Conservation (phyloP, 2,113 vertebrate species). For the Syngnathus floridae region DNA sequence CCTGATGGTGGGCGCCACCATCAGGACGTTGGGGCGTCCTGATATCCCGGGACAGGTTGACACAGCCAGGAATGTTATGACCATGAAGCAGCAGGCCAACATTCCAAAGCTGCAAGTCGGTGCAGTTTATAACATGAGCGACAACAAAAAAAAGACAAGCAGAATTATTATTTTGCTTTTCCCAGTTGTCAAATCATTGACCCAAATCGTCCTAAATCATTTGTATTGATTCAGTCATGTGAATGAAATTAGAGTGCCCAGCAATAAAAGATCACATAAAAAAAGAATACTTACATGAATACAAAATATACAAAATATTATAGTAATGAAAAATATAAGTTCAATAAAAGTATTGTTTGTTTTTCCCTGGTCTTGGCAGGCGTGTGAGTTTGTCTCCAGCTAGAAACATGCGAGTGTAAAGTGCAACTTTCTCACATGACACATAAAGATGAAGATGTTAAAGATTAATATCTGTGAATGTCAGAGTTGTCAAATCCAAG, state of each 20-base stretch:
- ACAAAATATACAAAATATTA: no score
- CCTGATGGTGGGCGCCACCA: slow-evolving; percentile 15
- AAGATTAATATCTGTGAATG: slow-evolving; percentile 56
- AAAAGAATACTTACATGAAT: not conserved
- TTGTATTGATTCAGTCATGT: no score
- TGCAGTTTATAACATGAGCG: not conserved
- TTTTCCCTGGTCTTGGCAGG: not conserved
- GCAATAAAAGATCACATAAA: not conserved
- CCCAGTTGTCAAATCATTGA: not conserved
- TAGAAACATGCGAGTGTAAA: slow-evolving; percentile 56
- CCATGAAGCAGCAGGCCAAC: slow-evolving; percentile 36
- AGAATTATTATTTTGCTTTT: not conserved
- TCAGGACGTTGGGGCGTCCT: not conserved
- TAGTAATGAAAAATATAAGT: not conserved
- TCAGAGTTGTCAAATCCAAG: not conserved
- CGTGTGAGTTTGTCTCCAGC: not conserved
- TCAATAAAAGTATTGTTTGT: not conserved
- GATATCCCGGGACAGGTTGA: slow-evolving; percentile 1
- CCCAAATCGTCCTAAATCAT: not conserved
- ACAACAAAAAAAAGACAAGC: not conserved
- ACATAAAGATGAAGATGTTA: slow-evolving; percentile 53
- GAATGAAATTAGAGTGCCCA: not conserved
- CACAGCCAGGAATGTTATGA: slow-evolving; percentile 21
- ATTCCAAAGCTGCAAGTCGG: slow-evolving; percentile 41
- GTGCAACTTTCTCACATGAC: slow-evolving; percentile 68